Evolutionary conservation across 2,113 vertebrate genomes (phyloP), one percentile per base, ranked within the genome.

Genomic region (Aspidoscelis tigris): DNA sequence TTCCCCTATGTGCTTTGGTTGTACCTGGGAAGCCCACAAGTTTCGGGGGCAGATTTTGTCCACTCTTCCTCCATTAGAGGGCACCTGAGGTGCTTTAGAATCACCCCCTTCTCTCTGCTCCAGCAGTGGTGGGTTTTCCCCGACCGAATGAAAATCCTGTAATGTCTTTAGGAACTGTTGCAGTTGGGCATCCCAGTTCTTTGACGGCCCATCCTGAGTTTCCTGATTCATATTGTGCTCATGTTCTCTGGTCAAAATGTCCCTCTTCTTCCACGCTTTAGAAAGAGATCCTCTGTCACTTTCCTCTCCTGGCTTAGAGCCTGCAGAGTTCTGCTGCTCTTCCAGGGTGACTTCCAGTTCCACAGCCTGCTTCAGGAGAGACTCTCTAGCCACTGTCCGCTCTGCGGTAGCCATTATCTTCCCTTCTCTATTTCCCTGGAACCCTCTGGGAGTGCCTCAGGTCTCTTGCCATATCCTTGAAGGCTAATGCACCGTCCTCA

Each of bases 131-230:
- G 24, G 55, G 24, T 33, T 47, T 6, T 44, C 41, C 1, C 18
- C 76, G 22, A 55, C 22, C 1, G 20, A 61, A 50, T 14, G n/a
- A 61, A 50, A 68, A 65, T 18, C 41, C 68, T 84, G 68, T 8
- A 84, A 69, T 1, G 41, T 78, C 68, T 64, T 72, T 55, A 84
- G 26, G 33, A 84, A 84, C 11, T 78, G 76, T 3, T 78, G 83
- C 68, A 84, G 64, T 53, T 79, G 83, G 69, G 76, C 76, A 41
- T 84, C 83, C 83, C 83, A 84, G 55, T 84, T 73, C 43, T 44
- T 33, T 22, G 83, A 84, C 0, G 76, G 83, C 7, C 26, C 76
- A 39, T 84, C 76, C 7, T 72, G 53, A 2, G 55, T 68, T 11
- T 84, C 83, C 33, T 50, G 41, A 33, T 84, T 84, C 55, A 65